These are phyloP conservation scores for Lophius americanus DNA, from an alignment of 2,797 vertebrate species.

Conservation along the genomic window DNA sequence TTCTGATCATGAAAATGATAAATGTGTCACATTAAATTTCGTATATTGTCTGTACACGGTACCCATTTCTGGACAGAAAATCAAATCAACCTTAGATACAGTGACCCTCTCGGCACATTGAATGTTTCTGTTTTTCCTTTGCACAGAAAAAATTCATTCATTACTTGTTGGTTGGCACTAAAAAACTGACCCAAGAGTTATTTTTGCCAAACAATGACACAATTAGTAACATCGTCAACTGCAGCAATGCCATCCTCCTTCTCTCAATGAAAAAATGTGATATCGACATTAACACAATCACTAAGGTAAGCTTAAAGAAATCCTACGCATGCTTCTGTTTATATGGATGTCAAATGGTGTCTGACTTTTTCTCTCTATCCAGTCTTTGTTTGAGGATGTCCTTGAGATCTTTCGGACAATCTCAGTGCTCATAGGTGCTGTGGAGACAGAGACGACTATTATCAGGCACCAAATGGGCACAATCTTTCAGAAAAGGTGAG, in stretches of 20 bases:
- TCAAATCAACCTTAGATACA: too few relatives aligned
- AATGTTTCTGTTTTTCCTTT: background rate
- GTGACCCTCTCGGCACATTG: background rate
- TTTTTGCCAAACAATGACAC: background rate
- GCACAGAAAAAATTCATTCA: slow-evolving; percentile 46
- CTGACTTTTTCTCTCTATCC: slow-evolving; percentile 24
- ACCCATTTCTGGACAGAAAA: too few relatives aligned
- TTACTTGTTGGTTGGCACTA: slow-evolving; percentile 2
- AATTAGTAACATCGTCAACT: slow-evolving; percentile 53
- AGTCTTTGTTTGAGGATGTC: slow-evolving; percentile 59
- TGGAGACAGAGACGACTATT: fast-evolving
- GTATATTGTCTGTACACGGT: too few relatives aligned
- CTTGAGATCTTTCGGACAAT: slow-evolving; percentile 54
- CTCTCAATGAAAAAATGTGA: slow-evolving; percentile 66
- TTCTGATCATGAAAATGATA: too few relatives aligned
- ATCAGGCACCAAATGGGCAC: slow-evolving; percentile 53
- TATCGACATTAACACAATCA: slow-evolving; percentile 11
- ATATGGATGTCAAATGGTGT: background rate
- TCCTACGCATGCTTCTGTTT: background rate
- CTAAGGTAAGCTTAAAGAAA: slow-evolving; percentile 25
- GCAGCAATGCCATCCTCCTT: slow-evolving; percentile 57
- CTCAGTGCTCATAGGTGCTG: background rate
- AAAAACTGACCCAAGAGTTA: fast-evolving
- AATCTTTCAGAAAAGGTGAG: slow-evolving; percentile 69
- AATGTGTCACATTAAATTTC: too few relatives aligned